These are phyloP conservation scores for Sphinx pinastri DNA, from an alignment of 2,888 invertebrate genomes.

Conservation along the genomic window DNA sequence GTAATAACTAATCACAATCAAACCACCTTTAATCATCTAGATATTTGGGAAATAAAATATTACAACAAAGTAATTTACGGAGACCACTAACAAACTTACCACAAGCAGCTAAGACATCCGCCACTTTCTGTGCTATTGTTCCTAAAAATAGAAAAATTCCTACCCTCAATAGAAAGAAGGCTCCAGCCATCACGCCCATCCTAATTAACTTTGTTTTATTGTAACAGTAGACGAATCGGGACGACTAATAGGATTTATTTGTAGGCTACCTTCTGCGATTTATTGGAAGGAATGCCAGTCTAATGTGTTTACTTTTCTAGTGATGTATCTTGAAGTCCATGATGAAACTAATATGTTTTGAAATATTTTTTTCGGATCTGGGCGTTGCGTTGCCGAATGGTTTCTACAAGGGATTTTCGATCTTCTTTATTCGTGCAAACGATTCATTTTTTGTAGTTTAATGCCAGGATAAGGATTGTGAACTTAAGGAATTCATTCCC, in stretches of 20 bases:
- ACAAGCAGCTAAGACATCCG: background rate
- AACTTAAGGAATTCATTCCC: too few species aligned
- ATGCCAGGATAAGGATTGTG: too few species aligned
- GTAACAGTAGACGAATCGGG: slow-evolving; percentile 52
- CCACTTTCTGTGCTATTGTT: slow-evolving; percentile 2
- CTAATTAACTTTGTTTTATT: slow-evolving; percentile 70
- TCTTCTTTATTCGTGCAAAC: too few species aligned
- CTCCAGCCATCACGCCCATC: slow-evolving; percentile 45
- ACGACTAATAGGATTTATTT: slow-evolving; percentile 62
- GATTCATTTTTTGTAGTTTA: too few species aligned
- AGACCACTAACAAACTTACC: background rate
- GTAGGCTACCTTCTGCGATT: slow-evolving; percentile 46
- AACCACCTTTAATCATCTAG: too few species aligned
- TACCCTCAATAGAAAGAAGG: slow-evolving; percentile 10
- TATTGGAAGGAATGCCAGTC: slow-evolving; percentile 42
- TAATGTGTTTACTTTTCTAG: slow-evolving; percentile 35
- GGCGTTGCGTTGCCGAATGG: too few species aligned
- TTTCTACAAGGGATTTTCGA: too few species aligned
- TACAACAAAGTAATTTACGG: too few species aligned
- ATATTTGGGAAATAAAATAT: background rate
- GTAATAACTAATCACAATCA: too few species aligned
- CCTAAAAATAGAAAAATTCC: background rate
- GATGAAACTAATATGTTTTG: background rate
- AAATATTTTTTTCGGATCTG: too few species aligned
- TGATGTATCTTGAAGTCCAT: slow-evolving; percentile 30